phyloP scores from a whole-genome alignment of 2,888 invertebrate genomes.

The Coleophora flavipennella region DNA sequence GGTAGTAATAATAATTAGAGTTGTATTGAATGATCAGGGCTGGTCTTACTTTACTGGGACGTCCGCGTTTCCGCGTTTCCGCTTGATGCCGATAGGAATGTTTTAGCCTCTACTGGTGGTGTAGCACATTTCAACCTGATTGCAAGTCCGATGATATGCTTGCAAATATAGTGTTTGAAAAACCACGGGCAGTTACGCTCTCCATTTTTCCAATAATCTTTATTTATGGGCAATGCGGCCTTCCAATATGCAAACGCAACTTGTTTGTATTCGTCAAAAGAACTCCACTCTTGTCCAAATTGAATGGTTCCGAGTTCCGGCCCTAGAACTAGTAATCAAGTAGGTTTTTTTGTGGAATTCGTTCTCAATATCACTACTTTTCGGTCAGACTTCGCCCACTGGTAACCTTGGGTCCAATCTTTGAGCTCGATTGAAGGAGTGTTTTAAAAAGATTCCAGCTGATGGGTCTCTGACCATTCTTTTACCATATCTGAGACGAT shows the following conservation, averaged over 20 bases:
- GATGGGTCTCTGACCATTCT: conserved; percentile 8
- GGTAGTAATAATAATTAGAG: too few relatives aligned
- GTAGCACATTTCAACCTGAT: not conserved
- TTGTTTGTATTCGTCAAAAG: conserved; percentile 4
- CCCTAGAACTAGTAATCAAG: not conserved
- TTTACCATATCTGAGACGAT: conserved; percentile 13
- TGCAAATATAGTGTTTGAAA: conserved; percentile 9
- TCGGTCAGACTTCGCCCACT: not conserved
- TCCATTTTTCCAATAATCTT: not conserved
- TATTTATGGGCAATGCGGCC: conserved; percentile 1
- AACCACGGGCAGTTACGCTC: conserved; percentile 8
- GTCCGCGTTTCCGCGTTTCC: too few relatives aligned
- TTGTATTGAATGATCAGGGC: too few relatives aligned
- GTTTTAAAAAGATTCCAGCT: not conserved
- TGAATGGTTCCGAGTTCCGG: not conserved
- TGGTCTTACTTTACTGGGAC: too few relatives aligned
- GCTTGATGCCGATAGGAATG: too few relatives aligned
- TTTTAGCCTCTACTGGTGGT: too few relatives aligned
- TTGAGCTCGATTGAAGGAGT: not conserved
- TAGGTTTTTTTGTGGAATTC: not conserved
- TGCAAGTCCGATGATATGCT: conserved; percentile 7
- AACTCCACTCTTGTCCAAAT: not conserved
- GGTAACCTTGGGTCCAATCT: not conserved
- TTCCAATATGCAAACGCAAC: conserved; percentile 5
- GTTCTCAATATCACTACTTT: not conserved